A percentile compares a stretch with the other conserved stretches of the same genome.
These are phyloP conservation scores for Apostichopus japonicus DNA, from an alignment of 35 echinoderm and acorn worm genomes.

Conservation along the genomic window DNA sequence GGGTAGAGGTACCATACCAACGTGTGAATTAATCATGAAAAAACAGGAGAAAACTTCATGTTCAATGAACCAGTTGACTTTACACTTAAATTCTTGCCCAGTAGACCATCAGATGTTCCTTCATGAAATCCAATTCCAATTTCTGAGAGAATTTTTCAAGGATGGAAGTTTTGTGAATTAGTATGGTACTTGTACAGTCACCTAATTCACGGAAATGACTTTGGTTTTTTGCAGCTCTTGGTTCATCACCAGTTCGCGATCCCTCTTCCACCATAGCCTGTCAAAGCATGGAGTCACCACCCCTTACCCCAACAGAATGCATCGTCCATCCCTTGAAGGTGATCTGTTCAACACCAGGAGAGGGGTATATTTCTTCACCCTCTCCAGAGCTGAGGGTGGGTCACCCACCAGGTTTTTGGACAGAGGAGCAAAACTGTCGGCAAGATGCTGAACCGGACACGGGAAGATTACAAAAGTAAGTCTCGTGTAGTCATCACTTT, in stretches of 20 bases:
- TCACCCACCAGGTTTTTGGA: background rate
- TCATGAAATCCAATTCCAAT: too few species aligned
- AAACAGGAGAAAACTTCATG: too few species aligned
- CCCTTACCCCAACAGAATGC: constrained; percentile 2
- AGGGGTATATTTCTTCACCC: background rate
- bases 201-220: too few species aligned
- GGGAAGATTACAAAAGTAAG: background rate
- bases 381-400: constrained; percentile 9
- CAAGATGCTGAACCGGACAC: background rate
- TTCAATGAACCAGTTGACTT: background rate
- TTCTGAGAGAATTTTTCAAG: too few species aligned
- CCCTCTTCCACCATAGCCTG: background rate
- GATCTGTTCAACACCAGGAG: background rate
- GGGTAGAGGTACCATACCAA: too few species aligned
- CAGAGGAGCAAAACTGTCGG: background rate
- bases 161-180: too few species aligned
- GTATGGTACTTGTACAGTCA: too few species aligned
- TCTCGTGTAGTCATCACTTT: background rate
- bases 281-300: constrained; percentile 13
- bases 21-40: too few species aligned
- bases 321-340: background rate
- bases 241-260: background rate
- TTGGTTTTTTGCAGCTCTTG: background rate
- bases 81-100: background rate
- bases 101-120: too few species aligned